Evolutionary conservation across 2,113 vertebrate genomes (phyloP).

Genomic region (Bostrychus sinensis): DNA sequence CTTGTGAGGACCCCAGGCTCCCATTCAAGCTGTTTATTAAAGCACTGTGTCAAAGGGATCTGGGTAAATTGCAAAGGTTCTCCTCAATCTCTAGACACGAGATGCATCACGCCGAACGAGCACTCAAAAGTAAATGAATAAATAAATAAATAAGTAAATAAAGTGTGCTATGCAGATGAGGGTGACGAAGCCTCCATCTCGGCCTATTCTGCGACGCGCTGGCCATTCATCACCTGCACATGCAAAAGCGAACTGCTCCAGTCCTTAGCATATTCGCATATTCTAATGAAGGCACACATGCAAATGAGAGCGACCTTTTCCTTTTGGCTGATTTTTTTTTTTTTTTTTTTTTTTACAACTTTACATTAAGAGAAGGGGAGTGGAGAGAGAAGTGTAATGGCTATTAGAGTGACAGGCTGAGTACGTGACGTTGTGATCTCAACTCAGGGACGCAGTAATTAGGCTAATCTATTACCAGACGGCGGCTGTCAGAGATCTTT

Average conservation of each 20-base stretch:
- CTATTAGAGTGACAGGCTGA: slow-evolving; percentile 79
- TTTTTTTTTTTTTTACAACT: slow-evolving; percentile 84
- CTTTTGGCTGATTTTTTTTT: slow-evolving; percentile 65
- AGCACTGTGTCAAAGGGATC: slow-evolving; percentile 18
- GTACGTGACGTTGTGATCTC: slow-evolving; percentile 90
- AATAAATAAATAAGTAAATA: slow-evolving; percentile 80
- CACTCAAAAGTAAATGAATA: slow-evolving; percentile 80
- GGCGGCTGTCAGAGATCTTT: slow-evolving; percentile 90
- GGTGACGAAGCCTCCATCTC: slow-evolving; percentile 91
- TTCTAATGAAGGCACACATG: slow-evolving; percentile 99
- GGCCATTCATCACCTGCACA: slow-evolving; percentile 97
- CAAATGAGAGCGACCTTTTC: slow-evolving; percentile 98
- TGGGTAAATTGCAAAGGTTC: slow-evolving; percentile 73
- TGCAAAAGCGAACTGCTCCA: slow-evolving; percentile 87
- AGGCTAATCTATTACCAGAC: slow-evolving; percentile 97
- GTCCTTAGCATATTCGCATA: slow-evolving; percentile 99
- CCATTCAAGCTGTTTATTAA: slow-evolving; percentile 41
- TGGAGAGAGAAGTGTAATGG: slow-evolving; percentile 66
- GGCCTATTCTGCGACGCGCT: slow-evolving; percentile 83
- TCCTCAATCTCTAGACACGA: slow-evolving; percentile 53
- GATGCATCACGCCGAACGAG: slow-evolving; percentile 44
- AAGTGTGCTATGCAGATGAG: slow-evolving; percentile 90
- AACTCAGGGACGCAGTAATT: slow-evolving; percentile 94
- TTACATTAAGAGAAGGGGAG: slow-evolving; percentile 88
- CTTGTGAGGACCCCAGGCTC: slow-evolving; percentile 29